Base-by-base conservation (phyloP, 2,888 invertebrate species). In the Trilocha varians region DNA sequence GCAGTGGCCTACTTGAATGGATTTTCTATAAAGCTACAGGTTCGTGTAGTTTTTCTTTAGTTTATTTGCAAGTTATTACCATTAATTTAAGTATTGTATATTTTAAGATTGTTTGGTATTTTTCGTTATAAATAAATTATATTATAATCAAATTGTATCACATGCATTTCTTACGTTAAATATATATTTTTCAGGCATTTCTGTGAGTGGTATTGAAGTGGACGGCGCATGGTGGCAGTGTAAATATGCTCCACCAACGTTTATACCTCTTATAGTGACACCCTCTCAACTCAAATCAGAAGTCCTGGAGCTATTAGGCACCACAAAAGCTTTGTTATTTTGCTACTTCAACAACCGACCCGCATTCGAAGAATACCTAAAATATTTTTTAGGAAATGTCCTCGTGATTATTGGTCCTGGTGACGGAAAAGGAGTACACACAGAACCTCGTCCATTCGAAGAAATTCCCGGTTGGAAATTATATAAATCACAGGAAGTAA, bases 1-100 rank as follows among this genome's bases (percentile, higher is more conserved):
- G 95, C 11, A 91, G 90, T 49, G 94, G 94, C 1, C 75, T 95
- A n/a, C 77, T 95, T 18, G 95, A 95, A 70, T 94, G 94, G 94
- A 88, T 94, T 50, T 75, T 95, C 37, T 77, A 78, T 35, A 76
- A 89, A 68, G 88, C 89, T 54, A 88, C 89, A 54, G 90, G 93
- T 93, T 71, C 72, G 64, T 52, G n/a, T n/a, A 25, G 5, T 18
- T 18, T 18, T n/a, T n/a, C 8, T 18, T 18, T 18, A 18, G 5
- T 18, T 18, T 18, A 18, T 18, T 18, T 18, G 1, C 8, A 18
- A 18, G 18, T 5, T 4, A 5, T 18, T 4, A 8, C 13, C 3
- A 18, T 13, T 36, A 18, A 11, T 32, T 32, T 36, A 39, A 46
- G 16, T 36, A 32, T 37, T 13, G 3, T 13, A 17, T 16, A 33